Conservation (phyloP, 2,113 vertebrate species). For the Gopherus evgoodei region DNA sequence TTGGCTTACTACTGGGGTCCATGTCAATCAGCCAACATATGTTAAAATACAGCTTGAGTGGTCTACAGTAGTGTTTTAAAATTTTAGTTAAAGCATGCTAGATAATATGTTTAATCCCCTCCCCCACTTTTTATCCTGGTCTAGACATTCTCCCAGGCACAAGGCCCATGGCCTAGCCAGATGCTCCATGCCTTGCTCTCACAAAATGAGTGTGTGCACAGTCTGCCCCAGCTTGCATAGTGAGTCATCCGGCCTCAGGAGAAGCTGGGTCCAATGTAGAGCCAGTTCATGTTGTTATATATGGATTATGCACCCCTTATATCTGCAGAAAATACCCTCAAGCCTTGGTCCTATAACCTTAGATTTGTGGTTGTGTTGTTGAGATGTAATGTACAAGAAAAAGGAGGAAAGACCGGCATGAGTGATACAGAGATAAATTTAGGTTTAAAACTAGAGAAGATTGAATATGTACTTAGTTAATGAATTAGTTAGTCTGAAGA, state of each 20-base stretch:
- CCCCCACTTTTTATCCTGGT: too few species aligned
- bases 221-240: background rate
- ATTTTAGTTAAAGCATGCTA: too few species aligned
- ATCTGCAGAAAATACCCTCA: background rate
- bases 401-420: background rate
- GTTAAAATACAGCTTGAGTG: too few species aligned
- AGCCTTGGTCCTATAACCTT: background rate
- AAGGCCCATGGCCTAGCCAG: background rate
- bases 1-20: background rate
- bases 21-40: background rate
- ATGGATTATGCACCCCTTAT: background rate
- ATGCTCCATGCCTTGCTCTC: background rate
- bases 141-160: background rate
- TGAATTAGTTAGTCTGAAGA: conserved; percentile 21
- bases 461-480: background rate
- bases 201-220: background rate
- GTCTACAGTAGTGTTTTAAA: too few species aligned
- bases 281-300: background rate
- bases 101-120: too few species aligned
- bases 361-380: background rate
- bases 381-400: background rate
- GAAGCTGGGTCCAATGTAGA: background rate
- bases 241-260: background rate
- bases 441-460: background rate
- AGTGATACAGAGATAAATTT: background rate